A percentile compares a stretch with the other conserved stretches of the same genome.
Evolutionary conservation across 2,888 invertebrate genomes (phyloP).

Genomic region (Serrognathus titanus): DNA sequence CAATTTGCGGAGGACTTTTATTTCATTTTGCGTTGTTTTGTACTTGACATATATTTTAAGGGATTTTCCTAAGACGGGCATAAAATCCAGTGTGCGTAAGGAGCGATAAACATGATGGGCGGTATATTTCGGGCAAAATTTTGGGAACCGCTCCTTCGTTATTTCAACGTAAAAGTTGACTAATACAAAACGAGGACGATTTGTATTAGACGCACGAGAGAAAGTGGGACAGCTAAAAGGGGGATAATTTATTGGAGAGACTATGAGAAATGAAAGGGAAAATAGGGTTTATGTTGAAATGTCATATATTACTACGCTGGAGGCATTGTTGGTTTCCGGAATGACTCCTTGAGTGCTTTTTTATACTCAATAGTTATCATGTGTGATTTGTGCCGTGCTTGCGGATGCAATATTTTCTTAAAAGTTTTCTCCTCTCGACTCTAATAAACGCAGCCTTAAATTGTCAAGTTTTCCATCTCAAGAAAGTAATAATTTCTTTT

Average conservation of each 20-base stretch:
- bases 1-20: neutral
- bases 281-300: conserved; percentile 42
- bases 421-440: too few relatives aligned
- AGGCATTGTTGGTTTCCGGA: conserved; percentile 33
- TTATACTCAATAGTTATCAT: conserved; percentile 19
- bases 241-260: conserved; percentile 36
- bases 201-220: conserved; percentile 7
- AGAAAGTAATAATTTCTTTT: too few relatives aligned
- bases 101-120: neutral
- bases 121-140: neutral
- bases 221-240: conserved; percentile 18
- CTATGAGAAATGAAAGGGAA: conserved; percentile 45
- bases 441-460: too few relatives aligned
- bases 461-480: too few relatives aligned
- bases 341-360: conserved; percentile 29
- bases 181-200: conserved; percentile 14
- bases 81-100: neutral
- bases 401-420: neutral
- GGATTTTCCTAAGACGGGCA: too few relatives aligned
- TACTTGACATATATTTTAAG: neutral
- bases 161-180: conserved; percentile 21
- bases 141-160: conserved; percentile 7
- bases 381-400: conserved; percentile 18
- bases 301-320: conserved; percentile 37
- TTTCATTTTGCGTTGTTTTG: neutral